Evolutionary conservation across 2,888 invertebrate species (phyloP).

Genomic region (Pantelozetes paolii): DNA sequence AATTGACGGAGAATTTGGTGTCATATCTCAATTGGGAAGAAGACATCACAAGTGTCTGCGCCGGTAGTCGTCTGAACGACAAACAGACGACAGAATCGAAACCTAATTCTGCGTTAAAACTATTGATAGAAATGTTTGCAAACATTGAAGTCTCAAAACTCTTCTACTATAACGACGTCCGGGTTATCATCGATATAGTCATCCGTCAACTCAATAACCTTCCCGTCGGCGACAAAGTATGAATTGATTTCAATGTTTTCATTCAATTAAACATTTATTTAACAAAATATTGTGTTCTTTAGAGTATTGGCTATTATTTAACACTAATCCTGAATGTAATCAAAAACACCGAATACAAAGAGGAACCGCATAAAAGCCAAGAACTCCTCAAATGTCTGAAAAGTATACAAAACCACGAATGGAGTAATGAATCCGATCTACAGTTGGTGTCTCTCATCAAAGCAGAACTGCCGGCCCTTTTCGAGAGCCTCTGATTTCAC

Average conservation of each 20-base stretch:
- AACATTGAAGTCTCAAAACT: conserved; percentile 72
- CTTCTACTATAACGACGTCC: conserved; percentile 91
- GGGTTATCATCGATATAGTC: conserved; percentile 87
- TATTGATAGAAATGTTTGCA: conserved; percentile 79
- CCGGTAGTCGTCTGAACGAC: background rate
- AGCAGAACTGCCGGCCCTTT: background rate
- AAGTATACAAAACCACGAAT: conserved; percentile 58
- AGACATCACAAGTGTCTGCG: conserved; percentile 46
- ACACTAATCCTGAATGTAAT: conserved; percentile 73
- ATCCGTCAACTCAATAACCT: conserved; percentile 84
- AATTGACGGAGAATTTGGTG: conserved; percentile 83
- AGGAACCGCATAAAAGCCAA: conserved; percentile 72
- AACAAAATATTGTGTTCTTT: conserved; percentile 46
- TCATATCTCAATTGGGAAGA: conserved; percentile 82
- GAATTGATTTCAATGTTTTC: conserved; percentile 34
- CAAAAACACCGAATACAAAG: conserved; percentile 72
- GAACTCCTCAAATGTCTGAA: conserved; percentile 80
- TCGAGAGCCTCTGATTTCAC: conserved; percentile 15
- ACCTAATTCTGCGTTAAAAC: conserved; percentile 78
- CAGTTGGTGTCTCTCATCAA: background rate
- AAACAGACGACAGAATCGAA: conserved; percentile 53
- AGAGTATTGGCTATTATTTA: conserved; percentile 73
- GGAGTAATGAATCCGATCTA: conserved; percentile 38
- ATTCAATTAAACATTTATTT: conserved; percentile 13
- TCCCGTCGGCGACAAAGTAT: conserved; percentile 68